Percentiles rank a stretch among this genome's conserved stretches.
phyloP scores from a whole-genome alignment of 1,140 invertebrate genomes.

The Paramacrobiotus metropolitanus region DNA sequence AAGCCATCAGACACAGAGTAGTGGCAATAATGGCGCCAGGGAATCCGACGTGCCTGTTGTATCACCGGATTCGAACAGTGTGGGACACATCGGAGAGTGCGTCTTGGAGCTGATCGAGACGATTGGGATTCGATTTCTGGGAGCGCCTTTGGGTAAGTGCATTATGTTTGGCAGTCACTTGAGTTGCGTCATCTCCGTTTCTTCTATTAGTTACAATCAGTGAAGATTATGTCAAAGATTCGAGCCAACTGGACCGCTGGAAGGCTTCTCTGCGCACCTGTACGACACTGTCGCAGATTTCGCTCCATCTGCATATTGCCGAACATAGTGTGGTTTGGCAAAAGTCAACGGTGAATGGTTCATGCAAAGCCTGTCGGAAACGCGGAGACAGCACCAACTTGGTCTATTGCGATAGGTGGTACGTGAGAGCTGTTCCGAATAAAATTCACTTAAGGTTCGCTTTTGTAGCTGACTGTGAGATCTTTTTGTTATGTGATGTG shows the following conservation, averaged over 20 bases:
- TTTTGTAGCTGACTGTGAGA: background rate
- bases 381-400: background rate
- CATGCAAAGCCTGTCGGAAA: slow-evolving; percentile 2
- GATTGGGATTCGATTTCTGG: too few relatives aligned
- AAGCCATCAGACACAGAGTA: too few relatives aligned
- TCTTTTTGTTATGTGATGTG: background rate
- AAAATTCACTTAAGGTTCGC: too few relatives aligned
- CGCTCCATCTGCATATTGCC: background rate
- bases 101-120: too few relatives aligned
- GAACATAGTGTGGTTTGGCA: background rate
- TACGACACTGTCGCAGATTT: background rate
- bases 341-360: background rate
- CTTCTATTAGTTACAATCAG: background rate
- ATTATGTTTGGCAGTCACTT: too few relatives aligned
- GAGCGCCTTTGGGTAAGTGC: too few relatives aligned
- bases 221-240: background rate
- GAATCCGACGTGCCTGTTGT: too few relatives aligned
- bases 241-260: background rate
- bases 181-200: too few relatives aligned
- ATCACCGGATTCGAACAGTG: too few relatives aligned
- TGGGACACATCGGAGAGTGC: too few relatives aligned
- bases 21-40: too few relatives aligned
- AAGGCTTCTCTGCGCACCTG: background rate
- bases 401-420: background rate
- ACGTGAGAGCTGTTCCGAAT: too few relatives aligned